Conservation (phyloP, 2,113 vertebrate genomes). For the Pterocles burchelli region DNA sequence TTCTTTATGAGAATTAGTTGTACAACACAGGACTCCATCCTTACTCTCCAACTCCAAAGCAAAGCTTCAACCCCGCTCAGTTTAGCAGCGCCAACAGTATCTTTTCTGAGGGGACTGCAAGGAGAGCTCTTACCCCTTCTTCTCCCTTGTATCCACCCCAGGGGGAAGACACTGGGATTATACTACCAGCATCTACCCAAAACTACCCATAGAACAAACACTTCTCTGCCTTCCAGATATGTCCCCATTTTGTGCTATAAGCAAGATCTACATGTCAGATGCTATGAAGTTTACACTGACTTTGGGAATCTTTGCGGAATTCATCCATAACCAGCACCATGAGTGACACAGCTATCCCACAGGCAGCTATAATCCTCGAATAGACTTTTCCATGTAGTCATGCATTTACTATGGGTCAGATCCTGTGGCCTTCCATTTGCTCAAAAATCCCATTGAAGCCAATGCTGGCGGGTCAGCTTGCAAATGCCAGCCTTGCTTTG, state of each 20-base stretch:
- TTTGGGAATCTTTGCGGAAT: neutral
- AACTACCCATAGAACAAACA: neutral
- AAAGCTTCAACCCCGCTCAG: neutral
- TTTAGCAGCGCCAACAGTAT: neutral
- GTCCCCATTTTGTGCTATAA: neutral
- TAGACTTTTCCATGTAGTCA: slow-evolving; percentile 51
- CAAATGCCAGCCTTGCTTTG: neutral
- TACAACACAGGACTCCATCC: neutral
- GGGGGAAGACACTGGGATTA: neutral
- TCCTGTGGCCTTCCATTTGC: neutral
- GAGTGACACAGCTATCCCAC: neutral
- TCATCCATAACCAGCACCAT: neutral
- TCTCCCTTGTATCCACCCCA: neutral
- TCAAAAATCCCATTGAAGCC: slow-evolving; percentile 48
- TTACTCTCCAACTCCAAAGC: neutral
- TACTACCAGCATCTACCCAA: neutral
- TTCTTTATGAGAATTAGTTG: neutral
- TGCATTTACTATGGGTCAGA: neutral
- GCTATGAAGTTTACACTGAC: neutral
- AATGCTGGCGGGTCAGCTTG: neutral
- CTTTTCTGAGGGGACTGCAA: neutral
- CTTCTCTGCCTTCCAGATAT: neutral
- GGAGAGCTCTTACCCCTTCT: neutral
- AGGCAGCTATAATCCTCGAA: neutral
- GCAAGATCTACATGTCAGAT: neutral